Evolutionary conservation across 2,113 vertebrate genomes (phyloP).

Genomic region (Dipodomys spectabilis): DNA sequence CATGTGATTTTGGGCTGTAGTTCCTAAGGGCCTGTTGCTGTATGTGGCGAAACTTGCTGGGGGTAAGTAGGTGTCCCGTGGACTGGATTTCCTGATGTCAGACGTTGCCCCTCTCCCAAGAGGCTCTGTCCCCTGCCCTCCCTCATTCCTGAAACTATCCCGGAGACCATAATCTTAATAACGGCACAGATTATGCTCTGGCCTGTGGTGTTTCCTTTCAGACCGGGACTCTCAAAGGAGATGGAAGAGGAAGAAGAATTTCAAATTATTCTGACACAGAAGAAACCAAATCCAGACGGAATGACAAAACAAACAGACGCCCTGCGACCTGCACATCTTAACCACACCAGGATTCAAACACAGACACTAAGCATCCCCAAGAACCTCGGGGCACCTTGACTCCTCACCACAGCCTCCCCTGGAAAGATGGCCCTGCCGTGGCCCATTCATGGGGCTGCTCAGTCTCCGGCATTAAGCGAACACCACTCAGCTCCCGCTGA

Average conservation of each 20-base stretch:
- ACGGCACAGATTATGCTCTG: not conserved
- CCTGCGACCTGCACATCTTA: no score
- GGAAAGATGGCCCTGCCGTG: not conserved
- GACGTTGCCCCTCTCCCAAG: not conserved
- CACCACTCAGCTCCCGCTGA: not conserved
- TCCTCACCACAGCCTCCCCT: no score
- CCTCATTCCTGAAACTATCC: not conserved
- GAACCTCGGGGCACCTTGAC: not conserved
- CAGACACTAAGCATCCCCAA: not conserved
- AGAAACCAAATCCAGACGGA: not conserved
- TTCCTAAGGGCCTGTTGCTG: not conserved
- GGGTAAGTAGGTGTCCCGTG: not conserved
- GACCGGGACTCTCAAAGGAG: not conserved
- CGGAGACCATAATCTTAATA: not conserved
- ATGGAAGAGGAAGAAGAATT: not conserved
- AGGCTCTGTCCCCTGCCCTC: not conserved
- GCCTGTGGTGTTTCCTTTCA: no score
- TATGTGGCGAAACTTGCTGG: not conserved
- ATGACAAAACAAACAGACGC: not conserved
- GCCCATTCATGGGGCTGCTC: accelerated
- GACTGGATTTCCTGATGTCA: not conserved
- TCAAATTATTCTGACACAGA: not conserved
- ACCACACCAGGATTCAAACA: not conserved
- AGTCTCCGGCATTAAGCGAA: not conserved
- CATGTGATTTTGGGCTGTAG: not conserved